A percentile compares a stretch with the other conserved stretches of the same genome.
phyloP scores from a whole-genome alignment of 2,888 invertebrate species.

The Parnassius apollo region DNA sequence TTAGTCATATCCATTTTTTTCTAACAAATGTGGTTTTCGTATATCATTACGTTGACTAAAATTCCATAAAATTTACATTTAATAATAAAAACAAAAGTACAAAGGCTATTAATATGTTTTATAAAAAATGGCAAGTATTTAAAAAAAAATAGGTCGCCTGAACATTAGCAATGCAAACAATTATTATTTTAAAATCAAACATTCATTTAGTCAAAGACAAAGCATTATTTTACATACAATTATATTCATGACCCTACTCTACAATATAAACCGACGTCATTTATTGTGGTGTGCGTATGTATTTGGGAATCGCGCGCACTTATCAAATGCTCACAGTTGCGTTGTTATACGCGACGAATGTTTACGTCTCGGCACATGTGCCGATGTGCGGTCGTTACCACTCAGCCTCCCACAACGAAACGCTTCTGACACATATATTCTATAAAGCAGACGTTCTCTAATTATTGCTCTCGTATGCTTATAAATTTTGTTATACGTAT shows the following conservation, averaged over 20 bases:
- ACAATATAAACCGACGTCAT: slow-evolving; percentile 7
- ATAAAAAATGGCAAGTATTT: no score
- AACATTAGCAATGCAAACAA: no score
- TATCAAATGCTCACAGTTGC: slow-evolving; percentile 9
- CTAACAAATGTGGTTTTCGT: no score
- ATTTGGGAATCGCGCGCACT: slow-evolving; percentile 1
- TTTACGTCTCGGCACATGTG: slow-evolving; percentile 39
- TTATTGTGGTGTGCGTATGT: slow-evolving; percentile 2
- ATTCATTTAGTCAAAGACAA: slow-evolving; percentile 6
- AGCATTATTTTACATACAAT: slow-evolving; percentile 18
- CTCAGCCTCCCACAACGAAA: slow-evolving; percentile 52
- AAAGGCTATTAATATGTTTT: no score
- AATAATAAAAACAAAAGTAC: no score
- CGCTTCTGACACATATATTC: slow-evolving; percentile 36
- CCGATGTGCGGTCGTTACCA: slow-evolving; percentile 56
- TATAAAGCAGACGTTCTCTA: slow-evolving; percentile 10
- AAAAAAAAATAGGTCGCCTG: no score
- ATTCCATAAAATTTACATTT: no score
- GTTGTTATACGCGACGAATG: slow-evolving; percentile 28
- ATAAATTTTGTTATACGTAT: not conserved
- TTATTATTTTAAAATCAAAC: not conserved
- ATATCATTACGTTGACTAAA: no score
- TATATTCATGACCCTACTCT: not conserved
- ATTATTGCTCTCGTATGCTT: slow-evolving; percentile 1
- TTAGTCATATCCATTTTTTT: no score